Evolutionary conservation across 2,888 invertebrate species (phyloP).

Genomic region (Sinopyrophorus schimmeli): DNA sequence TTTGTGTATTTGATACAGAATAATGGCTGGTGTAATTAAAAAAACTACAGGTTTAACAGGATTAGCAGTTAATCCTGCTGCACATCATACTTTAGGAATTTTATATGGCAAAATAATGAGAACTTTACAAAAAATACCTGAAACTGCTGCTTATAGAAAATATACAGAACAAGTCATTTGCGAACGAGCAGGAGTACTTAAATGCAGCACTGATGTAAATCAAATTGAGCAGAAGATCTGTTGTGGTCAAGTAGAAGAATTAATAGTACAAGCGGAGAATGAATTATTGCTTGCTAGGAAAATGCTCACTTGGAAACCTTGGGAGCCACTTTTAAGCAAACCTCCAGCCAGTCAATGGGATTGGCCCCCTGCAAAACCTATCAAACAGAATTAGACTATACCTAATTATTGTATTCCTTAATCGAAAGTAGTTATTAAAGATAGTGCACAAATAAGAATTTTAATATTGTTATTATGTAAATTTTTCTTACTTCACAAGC

Average conservation of each 20-base stretch:
- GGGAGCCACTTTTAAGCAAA: slow-evolving; percentile 82
- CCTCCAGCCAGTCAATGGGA: slow-evolving; percentile 90
- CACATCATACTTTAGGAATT: slow-evolving; percentile 76
- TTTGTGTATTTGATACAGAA: too few relatives aligned
- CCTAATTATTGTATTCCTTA: too few relatives aligned
- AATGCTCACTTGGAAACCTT: slow-evolving; percentile 92
- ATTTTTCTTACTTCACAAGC: too few relatives aligned
- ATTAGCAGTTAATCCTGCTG: slow-evolving; percentile 73
- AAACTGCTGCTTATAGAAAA: slow-evolving; percentile 79
- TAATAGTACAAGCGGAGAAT: slow-evolving; percentile 91
- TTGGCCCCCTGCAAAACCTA: slow-evolving; percentile 82
- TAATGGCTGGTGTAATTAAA: slow-evolving; percentile 48
- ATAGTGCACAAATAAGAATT: too few relatives aligned
- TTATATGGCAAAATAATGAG: slow-evolving; percentile 86
- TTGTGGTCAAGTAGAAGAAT: slow-evolving; percentile 87
- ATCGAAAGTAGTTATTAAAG: too few relatives aligned
- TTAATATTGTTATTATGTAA: too few relatives aligned
- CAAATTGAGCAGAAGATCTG: slow-evolving; percentile 83
- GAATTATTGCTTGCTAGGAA: slow-evolving; percentile 85
- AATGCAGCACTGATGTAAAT: slow-evolving; percentile 62
- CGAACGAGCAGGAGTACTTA: slow-evolving; percentile 71
- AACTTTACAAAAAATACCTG: slow-evolving; percentile 82
- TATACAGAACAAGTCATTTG: slow-evolving; percentile 83
- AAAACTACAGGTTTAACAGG: slow-evolving; percentile 83
- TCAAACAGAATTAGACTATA: too few relatives aligned